A percentile compares a stretch with the other conserved stretches of the same genome.
These are phyloP conservation scores for Notiomystis cincta DNA, from an alignment of 2,113 vertebrate species.

Conservation along the genomic window DNA sequence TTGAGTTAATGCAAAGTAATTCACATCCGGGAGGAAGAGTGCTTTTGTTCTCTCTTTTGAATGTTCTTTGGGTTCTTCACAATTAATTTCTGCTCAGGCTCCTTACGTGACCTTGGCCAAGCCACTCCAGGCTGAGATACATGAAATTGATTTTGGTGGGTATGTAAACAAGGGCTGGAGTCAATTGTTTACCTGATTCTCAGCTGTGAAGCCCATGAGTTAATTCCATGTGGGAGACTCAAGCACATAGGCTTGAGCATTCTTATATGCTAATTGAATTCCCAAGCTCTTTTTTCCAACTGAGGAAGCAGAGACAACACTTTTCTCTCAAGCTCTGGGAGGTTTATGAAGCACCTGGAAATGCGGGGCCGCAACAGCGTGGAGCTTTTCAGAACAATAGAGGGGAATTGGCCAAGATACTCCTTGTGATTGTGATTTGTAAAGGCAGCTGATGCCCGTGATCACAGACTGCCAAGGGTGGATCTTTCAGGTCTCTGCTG, in stretches of 20 bases:
- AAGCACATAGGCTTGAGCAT: background rate
- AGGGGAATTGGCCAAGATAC: background rate
- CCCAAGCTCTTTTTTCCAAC: background rate
- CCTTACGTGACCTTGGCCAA: background rate
- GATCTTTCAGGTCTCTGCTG: background rate
- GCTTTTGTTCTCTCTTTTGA: background rate
- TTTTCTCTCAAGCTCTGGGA: background rate
- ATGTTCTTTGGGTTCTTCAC: background rate
- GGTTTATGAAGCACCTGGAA: background rate
- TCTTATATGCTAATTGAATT: background rate
- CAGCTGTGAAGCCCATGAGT: background rate
- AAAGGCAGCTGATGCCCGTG: background rate
- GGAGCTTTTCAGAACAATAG: background rate
- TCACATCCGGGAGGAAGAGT: background rate
- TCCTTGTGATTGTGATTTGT: background rate
- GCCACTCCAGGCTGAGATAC: background rate
- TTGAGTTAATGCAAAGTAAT: background rate
- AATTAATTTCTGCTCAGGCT: background rate
- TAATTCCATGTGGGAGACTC: background rate
- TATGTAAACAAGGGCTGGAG: background rate
- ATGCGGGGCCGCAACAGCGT: rapidly evolving
- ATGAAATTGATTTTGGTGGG: background rate
- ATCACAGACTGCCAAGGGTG: rapidly evolving
- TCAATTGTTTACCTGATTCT: background rate
- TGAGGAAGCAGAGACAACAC: background rate